Evolutionary conservation across 2,888 invertebrate species (phyloP).

Genomic region (Hypercompe scribonia): DNA sequence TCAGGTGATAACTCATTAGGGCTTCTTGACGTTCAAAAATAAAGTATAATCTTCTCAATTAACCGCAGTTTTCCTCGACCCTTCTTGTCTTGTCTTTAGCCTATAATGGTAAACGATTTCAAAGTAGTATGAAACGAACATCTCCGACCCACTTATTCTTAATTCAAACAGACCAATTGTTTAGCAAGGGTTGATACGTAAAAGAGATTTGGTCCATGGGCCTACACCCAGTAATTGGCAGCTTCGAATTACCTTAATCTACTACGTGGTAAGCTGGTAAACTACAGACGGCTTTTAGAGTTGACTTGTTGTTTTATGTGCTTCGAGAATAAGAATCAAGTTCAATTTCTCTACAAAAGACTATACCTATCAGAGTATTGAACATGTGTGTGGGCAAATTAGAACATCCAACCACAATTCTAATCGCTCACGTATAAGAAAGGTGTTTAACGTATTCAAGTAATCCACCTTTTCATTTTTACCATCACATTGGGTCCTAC

Average conservation of each 20-base stretch:
- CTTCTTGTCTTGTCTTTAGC: too few relatives aligned
- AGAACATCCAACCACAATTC: not conserved
- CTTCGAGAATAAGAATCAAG: not conserved
- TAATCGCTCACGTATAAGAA: not conserved
- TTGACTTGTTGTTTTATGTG: not conserved
- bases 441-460: not conserved
- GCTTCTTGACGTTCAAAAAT: too few relatives aligned
- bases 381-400: not conserved
- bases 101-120: too few relatives aligned
- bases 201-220: not conserved
- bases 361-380: too few relatives aligned
- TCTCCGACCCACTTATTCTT: too few relatives aligned
- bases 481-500: too few relatives aligned
- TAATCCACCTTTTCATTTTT: not conserved
- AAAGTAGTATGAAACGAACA: too few relatives aligned
- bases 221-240: not conserved
- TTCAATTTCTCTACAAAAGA: not conserved
- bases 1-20: too few relatives aligned
- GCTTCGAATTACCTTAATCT: not conserved
- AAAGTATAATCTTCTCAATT: not conserved
- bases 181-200: not conserved
- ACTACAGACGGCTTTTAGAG: not conserved
- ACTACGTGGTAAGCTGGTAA: not conserved
- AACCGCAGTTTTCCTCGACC: too few relatives aligned
- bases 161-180: too few relatives aligned